Evolutionary conservation across 2,113 vertebrate species (phyloP).

Genomic region (Notothenia coriiceps): DNA sequence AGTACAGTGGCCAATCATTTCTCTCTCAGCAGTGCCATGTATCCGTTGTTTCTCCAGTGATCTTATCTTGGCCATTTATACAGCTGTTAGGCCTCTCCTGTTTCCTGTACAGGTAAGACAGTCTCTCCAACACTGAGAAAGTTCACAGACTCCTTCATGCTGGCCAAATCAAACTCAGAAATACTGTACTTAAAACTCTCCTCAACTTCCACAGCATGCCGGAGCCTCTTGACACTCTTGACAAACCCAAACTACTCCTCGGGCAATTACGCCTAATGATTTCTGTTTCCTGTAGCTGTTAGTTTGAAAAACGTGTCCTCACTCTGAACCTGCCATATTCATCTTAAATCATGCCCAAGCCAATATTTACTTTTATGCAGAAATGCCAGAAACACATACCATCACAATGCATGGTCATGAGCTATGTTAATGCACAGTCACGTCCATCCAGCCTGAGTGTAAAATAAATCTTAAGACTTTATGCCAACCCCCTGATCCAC

Average conservation of each 20-base stretch:
- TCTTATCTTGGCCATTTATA: slow-evolving; percentile 47
- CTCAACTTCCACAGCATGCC: slow-evolving; percentile 12
- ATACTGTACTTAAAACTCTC: slow-evolving; percentile 11
- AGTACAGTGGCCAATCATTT: neutral
- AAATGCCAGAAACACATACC: slow-evolving; percentile 49
- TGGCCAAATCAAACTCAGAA: slow-evolving; percentile 49
- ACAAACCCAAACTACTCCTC: slow-evolving; percentile 43
- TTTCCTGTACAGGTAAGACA: slow-evolving; percentile 59
- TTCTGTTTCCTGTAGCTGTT: slow-evolving; percentile 54
- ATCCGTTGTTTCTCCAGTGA: slow-evolving; percentile 12
- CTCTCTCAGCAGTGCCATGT: neutral
- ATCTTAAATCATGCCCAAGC: slow-evolving; percentile 19
- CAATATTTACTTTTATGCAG: slow-evolving; percentile 41
- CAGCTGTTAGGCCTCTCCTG: slow-evolving; percentile 45
- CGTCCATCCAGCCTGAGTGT: slow-evolving; percentile 26
- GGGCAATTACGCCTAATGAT: slow-evolving; percentile 46
- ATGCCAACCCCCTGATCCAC: slow-evolving; percentile 29
- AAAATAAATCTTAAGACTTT: slow-evolving; percentile 36
- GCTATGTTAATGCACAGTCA: slow-evolving; percentile 15
- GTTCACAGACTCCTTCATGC: slow-evolving; percentile 4
- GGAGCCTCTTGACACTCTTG: slow-evolving; percentile 37
- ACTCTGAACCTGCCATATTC: slow-evolving; percentile 56
- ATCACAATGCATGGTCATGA: slow-evolving; percentile 28
- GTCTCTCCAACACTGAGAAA: slow-evolving; percentile 24
- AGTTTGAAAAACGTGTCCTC: slow-evolving; percentile 55